Conservation (phyloP, 2,113 vertebrate genomes). For the Heterotilapia buettikoferi region DNA sequence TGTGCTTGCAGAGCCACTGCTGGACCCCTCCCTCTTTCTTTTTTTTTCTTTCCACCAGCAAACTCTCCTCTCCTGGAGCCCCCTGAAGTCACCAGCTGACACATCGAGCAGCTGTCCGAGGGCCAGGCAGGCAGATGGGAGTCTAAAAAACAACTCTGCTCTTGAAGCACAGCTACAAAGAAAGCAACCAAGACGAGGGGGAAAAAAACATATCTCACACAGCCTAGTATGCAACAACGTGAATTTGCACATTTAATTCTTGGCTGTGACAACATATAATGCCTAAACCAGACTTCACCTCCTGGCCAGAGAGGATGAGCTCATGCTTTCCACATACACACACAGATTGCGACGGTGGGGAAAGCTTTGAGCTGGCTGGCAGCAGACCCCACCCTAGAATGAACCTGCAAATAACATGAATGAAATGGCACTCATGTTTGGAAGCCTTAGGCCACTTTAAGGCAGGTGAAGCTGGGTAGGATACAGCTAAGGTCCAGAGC, state of each 20-base stretch:
- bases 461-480: background rate
- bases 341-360: conserved; percentile 11
- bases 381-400: conserved; percentile 72
- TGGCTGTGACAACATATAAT: conserved; percentile 57
- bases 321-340: conserved; percentile 60
- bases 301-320: conserved; percentile 59
- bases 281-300: conserved; percentile 65
- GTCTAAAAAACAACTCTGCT: conserved; percentile 31
- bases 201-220: background rate
- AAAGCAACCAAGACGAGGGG: background rate
- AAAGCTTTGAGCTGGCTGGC: conserved; percentile 49
- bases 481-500: background rate
- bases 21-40: conserved; percentile 56
- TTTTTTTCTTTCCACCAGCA: conserved; percentile 10
- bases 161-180: background rate
- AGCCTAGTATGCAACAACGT: background rate
- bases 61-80: conserved; percentile 22
- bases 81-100: conserved; percentile 72
- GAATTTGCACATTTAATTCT: background rate
- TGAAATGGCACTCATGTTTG: background rate
- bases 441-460: background rate
- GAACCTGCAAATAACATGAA: conserved; percentile 47
- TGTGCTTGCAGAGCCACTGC: conserved; percentile 21
- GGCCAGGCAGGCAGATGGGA: conserved; percentile 50
- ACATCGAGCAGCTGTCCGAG: conserved; percentile 69